These are phyloP conservation scores for Eilema sororculum DNA, from an alignment of 2,888 invertebrate genomes.

Conservation along the genomic window DNA sequence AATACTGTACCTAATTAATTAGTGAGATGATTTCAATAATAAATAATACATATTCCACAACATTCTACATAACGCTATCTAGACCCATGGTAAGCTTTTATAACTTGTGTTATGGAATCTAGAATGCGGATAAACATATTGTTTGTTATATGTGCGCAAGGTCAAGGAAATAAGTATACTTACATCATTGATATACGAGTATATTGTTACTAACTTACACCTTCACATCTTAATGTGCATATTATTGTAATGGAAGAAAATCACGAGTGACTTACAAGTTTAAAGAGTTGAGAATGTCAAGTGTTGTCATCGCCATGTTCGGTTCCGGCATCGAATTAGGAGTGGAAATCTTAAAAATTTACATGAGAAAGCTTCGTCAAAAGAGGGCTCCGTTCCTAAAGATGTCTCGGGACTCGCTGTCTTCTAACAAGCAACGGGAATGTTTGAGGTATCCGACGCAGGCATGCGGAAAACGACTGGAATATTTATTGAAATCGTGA, in stretches of 20 bases:
- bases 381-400: slow-evolving; percentile 64
- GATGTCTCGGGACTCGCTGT: slow-evolving; percentile 63
- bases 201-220: too few species aligned
- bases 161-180: too few species aligned
- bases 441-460: slow-evolving; percentile 75
- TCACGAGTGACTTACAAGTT: not conserved
- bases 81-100: too few species aligned
- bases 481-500: slow-evolving; percentile 79
- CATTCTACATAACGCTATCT: too few species aligned
- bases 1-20: too few species aligned
- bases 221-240: too few species aligned
- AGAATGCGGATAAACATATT: too few species aligned
- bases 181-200: too few species aligned
- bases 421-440: slow-evolving; percentile 78
- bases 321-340: slow-evolving; percentile 68
- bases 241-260: not conserved
- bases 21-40: too few species aligned
- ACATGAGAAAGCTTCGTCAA: slow-evolving; percentile 77
- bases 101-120: too few species aligned
- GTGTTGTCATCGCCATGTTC: slow-evolving; percentile 51
- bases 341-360: slow-evolving; percentile 79
- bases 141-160: too few species aligned
- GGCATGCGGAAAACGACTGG: slow-evolving; percentile 71
- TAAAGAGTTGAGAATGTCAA: slow-evolving; percentile 22
- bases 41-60: too few species aligned